Evolutionary conservation across 1,140 invertebrate genomes (phyloP), one percentile per base, ranked within the genome.

Genomic region (Conus ventricosus): DNA sequence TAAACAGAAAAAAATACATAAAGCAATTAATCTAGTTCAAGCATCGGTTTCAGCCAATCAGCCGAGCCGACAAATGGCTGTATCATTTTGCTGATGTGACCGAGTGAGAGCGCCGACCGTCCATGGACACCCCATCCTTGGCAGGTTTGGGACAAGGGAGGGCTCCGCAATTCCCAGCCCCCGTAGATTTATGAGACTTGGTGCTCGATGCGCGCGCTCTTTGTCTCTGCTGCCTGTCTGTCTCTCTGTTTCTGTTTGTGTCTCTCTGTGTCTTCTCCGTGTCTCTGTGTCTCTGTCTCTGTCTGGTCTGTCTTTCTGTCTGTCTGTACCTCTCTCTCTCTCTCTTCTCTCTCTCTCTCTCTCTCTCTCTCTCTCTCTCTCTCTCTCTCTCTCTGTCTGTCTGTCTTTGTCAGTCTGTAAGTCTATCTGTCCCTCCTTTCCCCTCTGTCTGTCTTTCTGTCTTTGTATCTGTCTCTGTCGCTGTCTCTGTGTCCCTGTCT

Each of bases 1-100:
- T 39, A 39, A 39, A 39, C 39, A 39, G 39, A 39, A 39, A 39
- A 39, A 39, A 39, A 39, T 39, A 39, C 3, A 39, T 39, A 39
- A 0, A 39, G 39, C 39, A 39, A 39, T 39, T 3, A 39, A 3
- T 39, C 39, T 39, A 39, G 39, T 39, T 39, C 39, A 39, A 39
- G 39, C 39, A 39, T 39, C 39, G 39, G 39, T 39, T 39, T 39
- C 39, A 39, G 39, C 39, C 39, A 39, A 3, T 39, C 39, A 39
- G 39, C 39, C 39, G 39, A 39, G 3, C 39, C 39, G 39, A 39
- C 39, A 17, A 71, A 71, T 23, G 67, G 20, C 67, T 20, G 39
- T 39, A 71, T 71, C 67, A 71, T 71, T 71, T n/a, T 71, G 67
- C 67, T 71, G 67, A 71, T 71, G 67, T n/a, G 67, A 23, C 67